Evolutionary conservation across 2,797 vertebrate species (phyloP).

Genomic region (Mycteria americana): DNA sequence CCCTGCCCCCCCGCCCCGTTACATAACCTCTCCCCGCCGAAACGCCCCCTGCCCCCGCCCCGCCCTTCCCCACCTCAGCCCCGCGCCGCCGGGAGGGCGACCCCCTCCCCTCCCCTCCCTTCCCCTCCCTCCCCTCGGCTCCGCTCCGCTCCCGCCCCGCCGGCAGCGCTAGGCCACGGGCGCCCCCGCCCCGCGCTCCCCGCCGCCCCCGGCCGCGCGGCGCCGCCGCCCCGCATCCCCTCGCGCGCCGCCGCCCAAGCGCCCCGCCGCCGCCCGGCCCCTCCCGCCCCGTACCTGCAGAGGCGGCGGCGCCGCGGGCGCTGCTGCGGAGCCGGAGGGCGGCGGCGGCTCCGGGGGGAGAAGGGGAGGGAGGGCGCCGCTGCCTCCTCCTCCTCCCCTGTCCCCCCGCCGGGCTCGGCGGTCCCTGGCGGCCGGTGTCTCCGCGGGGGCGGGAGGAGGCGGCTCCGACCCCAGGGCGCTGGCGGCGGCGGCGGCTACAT

Average conservation of each 20-base stretch:
- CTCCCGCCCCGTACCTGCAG: slow-evolving; percentile 67
- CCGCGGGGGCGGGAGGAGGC: slow-evolving; percentile 19
- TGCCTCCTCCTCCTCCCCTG: slow-evolving; percentile 70
- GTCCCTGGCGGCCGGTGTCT: slow-evolving; percentile 21
- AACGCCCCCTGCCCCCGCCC: not conserved
- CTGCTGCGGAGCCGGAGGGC: slow-evolving; percentile 59
- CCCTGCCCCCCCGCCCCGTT: not conserved
- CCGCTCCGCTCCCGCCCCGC: not conserved
- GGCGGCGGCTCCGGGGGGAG: slow-evolving; percentile 54
- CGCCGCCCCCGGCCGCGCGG: not conserved
- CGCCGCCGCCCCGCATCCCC: not conserved
- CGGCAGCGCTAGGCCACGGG: slow-evolving; percentile 58
- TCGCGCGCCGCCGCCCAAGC: slow-evolving; percentile 9
- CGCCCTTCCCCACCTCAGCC: not conserved
- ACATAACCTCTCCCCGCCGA: slow-evolving; percentile 25
- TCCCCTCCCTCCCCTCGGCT: too few species aligned
- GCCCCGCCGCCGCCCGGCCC: slow-evolving; percentile 15
- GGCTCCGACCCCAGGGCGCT: slow-evolving; percentile 9
- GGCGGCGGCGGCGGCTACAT: slow-evolving; percentile 48
- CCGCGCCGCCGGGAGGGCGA: not conserved
- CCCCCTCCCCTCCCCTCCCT: not conserved
- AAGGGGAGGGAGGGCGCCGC: slow-evolving; percentile 62
- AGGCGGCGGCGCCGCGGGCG: slow-evolving; percentile 65
- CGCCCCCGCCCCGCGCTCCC: slow-evolving; percentile 15
- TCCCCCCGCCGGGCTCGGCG: slow-evolving; percentile 68